A percentile compares a stretch with the other conserved stretches of the same genome.
These are phyloP conservation scores for Nibea coibor DNA, from an alignment of 2,113 vertebrate genomes.

Conservation along the genomic window DNA sequence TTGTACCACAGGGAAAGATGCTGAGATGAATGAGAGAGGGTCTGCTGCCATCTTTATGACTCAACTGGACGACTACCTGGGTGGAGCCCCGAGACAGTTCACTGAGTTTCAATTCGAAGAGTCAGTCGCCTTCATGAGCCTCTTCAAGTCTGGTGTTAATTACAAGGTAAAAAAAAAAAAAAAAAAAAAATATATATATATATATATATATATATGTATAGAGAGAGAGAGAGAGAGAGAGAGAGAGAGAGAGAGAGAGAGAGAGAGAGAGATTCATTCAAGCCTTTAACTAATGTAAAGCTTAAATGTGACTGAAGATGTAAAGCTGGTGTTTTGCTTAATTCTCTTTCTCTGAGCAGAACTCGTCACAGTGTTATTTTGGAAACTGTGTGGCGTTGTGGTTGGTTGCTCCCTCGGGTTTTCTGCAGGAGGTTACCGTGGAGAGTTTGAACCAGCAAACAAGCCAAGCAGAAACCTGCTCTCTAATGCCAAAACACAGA, in stretches of 20 bases:
- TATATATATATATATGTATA: too few species aligned
- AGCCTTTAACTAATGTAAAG: too few species aligned
- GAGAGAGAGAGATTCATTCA: too few species aligned
- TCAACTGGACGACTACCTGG: constrained; percentile 78
- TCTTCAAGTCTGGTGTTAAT: constrained; percentile 80
- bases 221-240: too few species aligned
- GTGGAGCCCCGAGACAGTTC: constrained; percentile 67
- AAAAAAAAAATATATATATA: too few species aligned
- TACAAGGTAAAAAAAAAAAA: constrained; percentile 73
- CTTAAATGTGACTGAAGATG: too few species aligned
- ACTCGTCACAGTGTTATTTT: not conserved
- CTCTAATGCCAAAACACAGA: constrained; percentile 38
- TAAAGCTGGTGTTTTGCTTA: not conserved
- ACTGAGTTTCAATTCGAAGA: constrained; percentile 79
- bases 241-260: too few species aligned
- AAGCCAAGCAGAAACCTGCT: constrained; percentile 19
- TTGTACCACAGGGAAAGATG: constrained; percentile 64
- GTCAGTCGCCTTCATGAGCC: constrained; percentile 74
- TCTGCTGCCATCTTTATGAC: constrained; percentile 75
- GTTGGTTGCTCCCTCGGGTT: constrained; percentile 14
- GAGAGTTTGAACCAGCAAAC: constrained; percentile 37
- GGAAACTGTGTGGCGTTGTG: not conserved
- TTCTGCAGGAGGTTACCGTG: constrained; percentile 33
- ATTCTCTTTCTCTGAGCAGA: not conserved
- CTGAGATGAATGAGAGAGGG: constrained; percentile 76